Base-by-base conservation (phyloP, 2,888 invertebrate species). In the Drosophila fungiperda region DNA sequence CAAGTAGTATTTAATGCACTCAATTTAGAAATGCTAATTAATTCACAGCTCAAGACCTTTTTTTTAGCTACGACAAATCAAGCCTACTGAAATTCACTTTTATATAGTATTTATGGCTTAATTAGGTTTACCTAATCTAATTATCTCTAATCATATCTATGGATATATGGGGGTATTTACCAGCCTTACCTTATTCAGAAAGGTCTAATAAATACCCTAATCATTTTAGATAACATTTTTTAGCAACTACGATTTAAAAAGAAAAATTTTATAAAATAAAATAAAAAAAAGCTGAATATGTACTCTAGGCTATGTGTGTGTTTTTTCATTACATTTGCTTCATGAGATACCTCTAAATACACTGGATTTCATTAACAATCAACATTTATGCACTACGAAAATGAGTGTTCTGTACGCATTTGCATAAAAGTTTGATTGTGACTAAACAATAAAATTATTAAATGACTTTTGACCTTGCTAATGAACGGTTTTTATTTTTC, bases 221-320 rank as follows among this genome's bases (percentile, higher is more conserved):
- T 15, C 5, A 26, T 29, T 64, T 20, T 20, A 50, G 12, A 33
- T 45, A 40, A 23, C 36, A 40, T 35, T 26, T 23, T 33, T 42
- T 45, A 23, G 9, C 33, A 48, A 77, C 59, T 59, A 77, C 59
- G 23, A 48, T 35, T 58, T 17, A 23, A 33, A 75, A 45, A 54
- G 11, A 45, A 38, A 15, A 29, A 29, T 1, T 5, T 6, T 29
- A 49, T 29, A 49, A 29, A 54, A 29, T 38, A 38, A 36, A 29
- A 8, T 5, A 40, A 62, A 29, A 11, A 38, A 38, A 63, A 63
- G 35, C 38, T 54, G 35, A 3, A 48, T 40, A 35, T 55, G 26
- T 54, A 29, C 12, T 60, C 42, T 74, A 55, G 11, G 9, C 45
- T 17, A 36, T 45, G 60, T 66, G 26, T 77, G 40, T 74, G 38